These are phyloP conservation scores for Falcunculus frontatus DNA, from an alignment of 2,113 vertebrate genomes.

Conservation along the genomic window DNA sequence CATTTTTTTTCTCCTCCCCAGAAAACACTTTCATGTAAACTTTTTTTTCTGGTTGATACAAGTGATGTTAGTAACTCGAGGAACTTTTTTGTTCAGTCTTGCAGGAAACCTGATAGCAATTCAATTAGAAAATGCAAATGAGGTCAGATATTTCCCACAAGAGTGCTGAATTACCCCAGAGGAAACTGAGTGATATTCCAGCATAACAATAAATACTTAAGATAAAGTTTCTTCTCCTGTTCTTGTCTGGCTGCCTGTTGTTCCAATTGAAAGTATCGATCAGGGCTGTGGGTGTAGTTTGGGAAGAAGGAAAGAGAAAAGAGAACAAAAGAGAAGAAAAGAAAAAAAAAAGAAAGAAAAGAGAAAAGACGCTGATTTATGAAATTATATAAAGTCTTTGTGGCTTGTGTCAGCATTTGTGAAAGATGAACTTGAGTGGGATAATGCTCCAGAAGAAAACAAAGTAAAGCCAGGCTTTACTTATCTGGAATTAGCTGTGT, in stretches of 20 bases:
- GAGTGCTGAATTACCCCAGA: slow-evolving; percentile 52
- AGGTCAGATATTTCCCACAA: slow-evolving; percentile 68
- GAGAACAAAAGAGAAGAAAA: not conserved
- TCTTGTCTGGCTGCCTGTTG: not conserved
- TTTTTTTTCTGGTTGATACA: slow-evolving; percentile 4
- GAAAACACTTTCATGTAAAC: not conserved
- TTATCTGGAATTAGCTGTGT: not conserved
- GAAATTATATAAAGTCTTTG: not conserved
- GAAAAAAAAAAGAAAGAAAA: no score
- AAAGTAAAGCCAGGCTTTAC: not conserved
- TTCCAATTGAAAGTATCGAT: not conserved
- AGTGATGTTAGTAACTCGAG: slow-evolving; percentile 4
- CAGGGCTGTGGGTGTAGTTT: slow-evolving; percentile 25
- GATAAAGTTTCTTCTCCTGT: slow-evolving; percentile 1
- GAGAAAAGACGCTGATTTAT: not conserved
- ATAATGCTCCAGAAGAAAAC: not conserved
- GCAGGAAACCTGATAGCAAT: slow-evolving; percentile 78
- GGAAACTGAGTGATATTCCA: slow-evolving; percentile 20
- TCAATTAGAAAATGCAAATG: slow-evolving; percentile 84
- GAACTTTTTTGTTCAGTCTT: slow-evolving; percentile 69
- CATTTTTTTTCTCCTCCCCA: not conserved
- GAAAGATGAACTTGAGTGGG: not conserved
- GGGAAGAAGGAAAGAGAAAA: not conserved
- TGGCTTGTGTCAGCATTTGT: slow-evolving; percentile 11
- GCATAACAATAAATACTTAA: slow-evolving; percentile 59